Base-by-base conservation (phyloP, 2,797 vertebrate species). In the Urosaurus nigricauda region DNA sequence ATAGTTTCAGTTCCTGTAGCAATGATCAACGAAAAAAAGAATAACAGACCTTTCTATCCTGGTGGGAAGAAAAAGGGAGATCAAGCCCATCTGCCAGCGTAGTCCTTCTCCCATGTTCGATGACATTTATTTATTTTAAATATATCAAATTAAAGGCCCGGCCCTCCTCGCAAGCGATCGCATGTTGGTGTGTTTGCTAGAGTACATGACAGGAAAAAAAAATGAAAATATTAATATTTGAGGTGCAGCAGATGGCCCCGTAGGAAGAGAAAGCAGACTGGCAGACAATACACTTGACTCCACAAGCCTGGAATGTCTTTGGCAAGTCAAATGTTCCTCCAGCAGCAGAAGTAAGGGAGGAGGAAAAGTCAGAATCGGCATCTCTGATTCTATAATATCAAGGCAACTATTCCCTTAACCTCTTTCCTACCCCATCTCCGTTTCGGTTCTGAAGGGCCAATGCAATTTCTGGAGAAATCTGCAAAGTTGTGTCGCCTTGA, bases 181-280 rank as follows among this genome's bases (percentile, higher is more conserved):
- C 40, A 2, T 80, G 87, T 8, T 2, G 77, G 81, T 90, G 86
- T 94, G 90, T 94, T 94, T 93, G 87, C 90, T 90, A 93, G 93
- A 91, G 81, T 87, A 93, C 92, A 84, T 86, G 88, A 91, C 80
- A 85, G 87, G 43, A 5, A 43, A 90, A 93, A 85, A 94, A 90
- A 93, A 71, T 12, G 63, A 3, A 56, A 29, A 89, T 94, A 93
- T 93, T 83, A 51, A 63, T 92, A 73, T 93, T 74, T 94, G 94
- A 95, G 91, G 90, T 90, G 94, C 92, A 95, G 93, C 94, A 95
- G 95, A 95, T 94, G 95, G 93, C 83, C 92, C 84, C 89, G 83
- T 91, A 93, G 91, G 94, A 91, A 86, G 91, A 93, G 94, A 94
- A 94, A 35, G 91, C 91, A 92, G 94, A 93, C 93, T 95, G 94